A percentile compares a stretch with the other conserved stretches of the same genome.
Evolutionary conservation across 53 echinoderm and acorn worm genomes (phyloP).

Genomic region (Echinarachnius parma): DNA sequence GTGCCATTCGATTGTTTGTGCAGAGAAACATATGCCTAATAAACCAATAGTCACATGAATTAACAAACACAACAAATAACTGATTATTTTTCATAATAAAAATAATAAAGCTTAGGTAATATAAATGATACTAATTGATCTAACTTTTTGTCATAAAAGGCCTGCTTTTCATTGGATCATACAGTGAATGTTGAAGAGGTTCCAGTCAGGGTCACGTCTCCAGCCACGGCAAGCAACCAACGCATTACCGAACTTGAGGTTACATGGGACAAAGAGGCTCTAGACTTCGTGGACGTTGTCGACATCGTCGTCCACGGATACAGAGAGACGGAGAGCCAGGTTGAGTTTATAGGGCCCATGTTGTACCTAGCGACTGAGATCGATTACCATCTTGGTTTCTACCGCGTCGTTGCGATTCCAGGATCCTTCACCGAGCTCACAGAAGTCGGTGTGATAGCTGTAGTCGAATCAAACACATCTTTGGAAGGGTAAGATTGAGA

Average conservation of each 20-base stretch:
- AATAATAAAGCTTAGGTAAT: too few relatives aligned
- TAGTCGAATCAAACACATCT: constrained; percentile 7
- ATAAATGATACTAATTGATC: too few relatives aligned
- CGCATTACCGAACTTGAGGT: background rate
- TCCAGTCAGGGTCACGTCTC: background rate
- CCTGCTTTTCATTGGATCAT: too few relatives aligned
- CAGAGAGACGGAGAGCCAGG: background rate
- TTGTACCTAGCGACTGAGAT: background rate
- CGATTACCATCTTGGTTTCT: background rate
- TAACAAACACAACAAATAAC: too few relatives aligned
- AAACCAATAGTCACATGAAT: too few relatives aligned
- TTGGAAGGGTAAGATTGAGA: too few relatives aligned
- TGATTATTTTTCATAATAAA: too few relatives aligned
- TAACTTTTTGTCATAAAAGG: too few relatives aligned
- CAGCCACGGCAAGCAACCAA: background rate
- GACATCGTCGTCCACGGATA: constrained; percentile 44
- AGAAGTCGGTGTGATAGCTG: constrained; percentile 8
- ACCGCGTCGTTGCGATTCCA: background rate
- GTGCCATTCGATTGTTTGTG: too few relatives aligned
- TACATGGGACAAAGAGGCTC: constrained; percentile 27
- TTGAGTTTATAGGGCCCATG: background rate
- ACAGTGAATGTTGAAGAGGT: constrained; percentile 26
- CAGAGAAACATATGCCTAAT: too few relatives aligned
- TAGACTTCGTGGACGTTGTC: constrained; percentile 19
- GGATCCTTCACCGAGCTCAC: background rate